phyloP scores from a whole-genome alignment of 2,888 invertebrate species.

The Eristalis pertinax region DNA sequence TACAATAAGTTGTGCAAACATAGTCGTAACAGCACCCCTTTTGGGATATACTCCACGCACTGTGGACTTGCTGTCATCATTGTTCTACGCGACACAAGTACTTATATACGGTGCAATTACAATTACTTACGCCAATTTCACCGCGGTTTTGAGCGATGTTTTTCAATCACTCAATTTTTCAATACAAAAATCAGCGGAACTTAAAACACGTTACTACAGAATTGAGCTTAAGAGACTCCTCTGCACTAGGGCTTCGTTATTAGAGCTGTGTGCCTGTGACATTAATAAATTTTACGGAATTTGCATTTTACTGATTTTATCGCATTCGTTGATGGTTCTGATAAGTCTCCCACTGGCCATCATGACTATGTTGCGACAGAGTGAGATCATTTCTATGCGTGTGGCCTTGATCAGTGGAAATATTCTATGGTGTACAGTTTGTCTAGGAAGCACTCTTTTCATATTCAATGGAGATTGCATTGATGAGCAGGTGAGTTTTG shows the following conservation, averaged over 20 bases:
- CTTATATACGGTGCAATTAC: not conserved
- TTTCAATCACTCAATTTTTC: not conserved
- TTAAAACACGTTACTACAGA: not conserved
- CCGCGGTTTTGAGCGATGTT: not conserved
- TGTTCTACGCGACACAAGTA: not conserved
- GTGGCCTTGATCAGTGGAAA: not conserved
- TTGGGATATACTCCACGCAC: too few relatives aligned
- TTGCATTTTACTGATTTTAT: not conserved
- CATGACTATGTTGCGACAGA: not conserved
- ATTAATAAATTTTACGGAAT: not conserved
- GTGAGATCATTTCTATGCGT: not conserved
- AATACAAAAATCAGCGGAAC: not conserved
- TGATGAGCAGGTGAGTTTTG: not conserved
- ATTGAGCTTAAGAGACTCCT: conserved; percentile 5
- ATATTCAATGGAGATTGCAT: not conserved
- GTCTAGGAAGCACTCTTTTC: not conserved
- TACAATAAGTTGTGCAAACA: not conserved
- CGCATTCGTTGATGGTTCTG: not conserved
- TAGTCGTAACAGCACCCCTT: too few relatives aligned
- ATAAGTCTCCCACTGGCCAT: not conserved
- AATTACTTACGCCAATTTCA: not conserved
- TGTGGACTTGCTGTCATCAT: not conserved
- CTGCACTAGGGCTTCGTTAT: not conserved
- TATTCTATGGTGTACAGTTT: not conserved
- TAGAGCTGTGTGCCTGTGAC: not conserved